Percentiles rank a stretch among this genome's conserved stretches.
Evolutionary conservation across 2,113 vertebrate species (phyloP).

Genomic region (Oxygymnocypris stewartii): DNA sequence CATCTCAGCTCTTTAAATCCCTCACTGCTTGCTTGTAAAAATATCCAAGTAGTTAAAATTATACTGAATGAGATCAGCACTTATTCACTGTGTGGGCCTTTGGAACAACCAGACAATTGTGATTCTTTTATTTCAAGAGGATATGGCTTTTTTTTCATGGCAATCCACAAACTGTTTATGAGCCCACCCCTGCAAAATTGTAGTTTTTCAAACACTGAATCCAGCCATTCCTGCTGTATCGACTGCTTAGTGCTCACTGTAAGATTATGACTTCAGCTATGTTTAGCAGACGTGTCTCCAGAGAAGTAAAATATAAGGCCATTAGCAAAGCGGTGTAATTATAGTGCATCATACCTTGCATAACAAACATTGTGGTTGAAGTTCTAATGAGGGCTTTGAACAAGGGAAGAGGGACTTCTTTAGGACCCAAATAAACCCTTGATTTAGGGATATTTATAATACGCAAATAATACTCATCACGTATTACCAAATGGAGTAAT

Average conservation of each 20-base stretch:
- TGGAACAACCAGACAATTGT: constrained; percentile 9
- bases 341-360: constrained; percentile 38
- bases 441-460: constrained; percentile 23
- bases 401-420: constrained; percentile 15
- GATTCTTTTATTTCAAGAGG: not conserved
- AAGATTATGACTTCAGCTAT: constrained; percentile 42
- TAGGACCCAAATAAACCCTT: constrained; percentile 9
- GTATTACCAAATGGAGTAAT: not conserved
- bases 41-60: constrained; percentile 20
- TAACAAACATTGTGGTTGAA: constrained; percentile 39
- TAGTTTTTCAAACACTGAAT: constrained; percentile 14
- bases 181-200: not conserved
- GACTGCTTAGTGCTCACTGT: constrained; percentile 27
- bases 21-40: not conserved
- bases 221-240: not conserved
- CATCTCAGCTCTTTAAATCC: not conserved
- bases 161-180: constrained; percentile 22
- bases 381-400: constrained; percentile 29
- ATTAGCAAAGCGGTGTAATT: constrained; percentile 39
- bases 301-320: constrained; percentile 42
- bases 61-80: constrained; percentile 28
- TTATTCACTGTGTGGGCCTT: constrained; percentile 23
- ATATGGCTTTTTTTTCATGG: constrained; percentile 15
- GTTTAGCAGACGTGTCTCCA: constrained; percentile 37
- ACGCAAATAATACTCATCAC: not conserved